A percentile compares a stretch with the other conserved stretches of the same genome.
phyloP scores from a whole-genome alignment of 1,140 invertebrate species.

The Calliphora vicina region DNA sequence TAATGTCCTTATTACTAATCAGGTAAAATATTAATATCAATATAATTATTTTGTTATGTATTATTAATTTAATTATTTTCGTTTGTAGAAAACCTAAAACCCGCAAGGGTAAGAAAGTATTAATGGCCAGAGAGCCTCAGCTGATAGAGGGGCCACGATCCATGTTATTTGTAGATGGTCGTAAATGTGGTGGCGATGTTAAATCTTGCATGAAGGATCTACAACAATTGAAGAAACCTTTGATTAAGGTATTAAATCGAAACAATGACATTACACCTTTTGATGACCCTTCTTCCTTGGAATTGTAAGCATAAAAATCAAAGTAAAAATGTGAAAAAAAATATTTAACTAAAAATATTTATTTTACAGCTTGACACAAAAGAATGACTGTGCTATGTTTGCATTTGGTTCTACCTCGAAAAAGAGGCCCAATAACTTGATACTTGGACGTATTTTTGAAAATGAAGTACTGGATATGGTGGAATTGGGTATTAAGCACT shows the following conservation, averaged over 20 bases:
- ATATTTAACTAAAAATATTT: not conserved
- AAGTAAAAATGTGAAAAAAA: not conserved
- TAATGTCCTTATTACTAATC: conserved; percentile 57
- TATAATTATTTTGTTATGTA: not conserved
- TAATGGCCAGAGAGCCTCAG: conserved; percentile 85
- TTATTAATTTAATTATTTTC: not conserved
- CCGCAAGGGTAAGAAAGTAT: conserved; percentile 83
- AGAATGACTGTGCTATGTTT: conserved; percentile 90
- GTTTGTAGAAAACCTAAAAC: conserved; percentile 80
- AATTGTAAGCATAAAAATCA: conserved; percentile 67
- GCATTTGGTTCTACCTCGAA: conserved; percentile 90
- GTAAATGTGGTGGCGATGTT: conserved; percentile 80
- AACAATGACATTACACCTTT: conserved; percentile 89
- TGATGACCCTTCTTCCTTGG: conserved; percentile 82
- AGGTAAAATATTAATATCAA: conserved; percentile 43
- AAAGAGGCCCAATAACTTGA: conserved; percentile 92
- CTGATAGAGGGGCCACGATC: conserved; percentile 88
- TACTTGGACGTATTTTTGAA: conserved; percentile 91
- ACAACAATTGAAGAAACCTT: conserved; percentile 86
- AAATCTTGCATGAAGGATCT: conserved; percentile 86
- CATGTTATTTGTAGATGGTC: conserved; percentile 85
- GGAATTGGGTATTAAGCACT: conserved; percentile 91
- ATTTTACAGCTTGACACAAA: conserved; percentile 74
- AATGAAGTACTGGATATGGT: conserved; percentile 93
- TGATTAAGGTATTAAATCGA: conserved; percentile 77